These are phyloP conservation scores for Calcarius ornatus DNA, from an alignment of 2,113 vertebrate species.

Conservation along the genomic window DNA sequence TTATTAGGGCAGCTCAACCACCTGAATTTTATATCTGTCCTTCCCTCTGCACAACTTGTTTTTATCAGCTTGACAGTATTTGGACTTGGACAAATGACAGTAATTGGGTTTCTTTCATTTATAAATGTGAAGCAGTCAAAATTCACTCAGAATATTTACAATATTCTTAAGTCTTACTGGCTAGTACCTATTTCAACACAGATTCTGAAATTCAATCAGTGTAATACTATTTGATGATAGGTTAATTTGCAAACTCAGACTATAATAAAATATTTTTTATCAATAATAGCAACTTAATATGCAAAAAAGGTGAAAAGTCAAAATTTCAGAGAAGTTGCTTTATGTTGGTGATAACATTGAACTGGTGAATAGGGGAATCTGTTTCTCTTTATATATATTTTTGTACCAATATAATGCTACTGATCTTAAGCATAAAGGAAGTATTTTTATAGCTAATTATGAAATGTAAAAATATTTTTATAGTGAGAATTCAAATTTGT, in stretches of 20 bases:
- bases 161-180: not conserved
- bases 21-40: not conserved
- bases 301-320: not conserved
- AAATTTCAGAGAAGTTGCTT: not conserved
- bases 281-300: not conserved
- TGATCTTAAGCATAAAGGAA: not conserved
- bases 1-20: conserved; percentile 13
- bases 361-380: too few relatives aligned
- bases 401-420: not conserved
- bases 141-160: not conserved
- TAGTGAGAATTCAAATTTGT: not conserved
- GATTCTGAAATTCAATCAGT: not conserved
- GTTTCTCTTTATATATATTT: too few relatives aligned
- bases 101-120: conserved; percentile 2
- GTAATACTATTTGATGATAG: not conserved
- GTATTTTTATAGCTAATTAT: not conserved
- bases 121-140: not conserved
- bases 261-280: not conserved
- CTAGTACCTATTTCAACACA: not conserved
- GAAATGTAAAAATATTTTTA: not conserved
- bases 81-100: conserved; percentile 32
- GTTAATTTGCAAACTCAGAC: not conserved
- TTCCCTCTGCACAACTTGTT: conserved; percentile 17
- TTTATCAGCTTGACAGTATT: conserved; percentile 51
- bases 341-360: not conserved